Base-by-base conservation (phyloP, 2,113 vertebrate species). In the Andinoacara biseriatus region DNA sequence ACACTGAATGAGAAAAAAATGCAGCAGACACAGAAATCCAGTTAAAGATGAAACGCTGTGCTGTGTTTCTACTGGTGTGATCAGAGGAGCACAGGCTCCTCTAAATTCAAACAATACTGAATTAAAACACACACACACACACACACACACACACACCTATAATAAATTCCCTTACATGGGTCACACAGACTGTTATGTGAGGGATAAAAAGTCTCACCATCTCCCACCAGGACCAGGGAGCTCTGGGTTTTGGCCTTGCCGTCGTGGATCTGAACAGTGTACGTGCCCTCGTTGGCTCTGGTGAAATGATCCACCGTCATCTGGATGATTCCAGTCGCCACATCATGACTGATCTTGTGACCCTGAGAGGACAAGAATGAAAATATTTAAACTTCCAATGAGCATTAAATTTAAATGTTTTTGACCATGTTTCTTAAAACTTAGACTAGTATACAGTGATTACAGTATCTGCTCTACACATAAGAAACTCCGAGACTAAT, bases 141-240 rank as follows among this genome's bases (percentile, higher is more conserved):
- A 26, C 26, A 26, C 26, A 26, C 26, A 26, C 26, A 26, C 26
- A 26, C 26, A 26, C 26, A 26, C 14, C 18, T 52, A 17, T 18
- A 26, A 18, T 52, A 2, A 14, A 5, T 15, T 14, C 14, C 5
- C 43, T 15, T 46, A 49, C 65, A 72, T 4, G 10, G 29, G 67
- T 31, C 20, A n/a, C 33, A 72, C 14, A 17, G 46, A 58, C 35
- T 29, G 15, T 11, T 72, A 13, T 33, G 61, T 52, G 38, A n/a
- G 35, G 4, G 24, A 24, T 8, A 7, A 1, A 31, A 5, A 18
- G 43, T 52, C 96, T 76, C 95, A 99, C 98, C 97, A 0, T 99
- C 97, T 92, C 98, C 98, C 24, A 99, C 98, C 61, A 99, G 97
- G 29, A 99, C 97, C 94, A 99, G 93, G 0, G 98, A 98, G 67